A percentile compares a stretch with the other conserved stretches of the same genome.
Conservation (phyloP, 2,113 vertebrate species). For the Saimiri boliviensis region DNA sequence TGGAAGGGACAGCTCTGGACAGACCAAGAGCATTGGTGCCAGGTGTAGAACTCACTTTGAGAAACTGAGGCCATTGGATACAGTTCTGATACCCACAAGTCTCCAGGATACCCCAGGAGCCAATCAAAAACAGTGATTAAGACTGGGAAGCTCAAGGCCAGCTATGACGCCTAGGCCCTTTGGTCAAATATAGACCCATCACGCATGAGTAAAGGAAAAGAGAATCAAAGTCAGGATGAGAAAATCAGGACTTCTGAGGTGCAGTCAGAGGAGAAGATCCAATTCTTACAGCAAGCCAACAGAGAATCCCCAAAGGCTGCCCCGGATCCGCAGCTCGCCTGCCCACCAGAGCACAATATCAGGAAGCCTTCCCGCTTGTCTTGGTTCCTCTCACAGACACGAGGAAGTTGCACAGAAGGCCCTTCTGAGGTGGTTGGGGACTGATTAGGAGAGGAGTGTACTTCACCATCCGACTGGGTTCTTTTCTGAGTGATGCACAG, state of each 20-base stretch:
- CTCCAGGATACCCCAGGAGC: neutral
- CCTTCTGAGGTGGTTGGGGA: neutral
- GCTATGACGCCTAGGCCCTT: accelerated
- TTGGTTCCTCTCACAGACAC: neutral
- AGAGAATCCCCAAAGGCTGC: neutral
- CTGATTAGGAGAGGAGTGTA: neutral
- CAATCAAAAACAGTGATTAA: neutral
- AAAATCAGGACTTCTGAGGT: neutral
- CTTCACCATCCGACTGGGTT: neutral
- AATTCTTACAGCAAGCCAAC: neutral
- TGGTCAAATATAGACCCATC: accelerated
- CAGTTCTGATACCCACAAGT: neutral
- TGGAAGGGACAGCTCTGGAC: neutral
- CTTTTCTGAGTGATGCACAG: neutral
- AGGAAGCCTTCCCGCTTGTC: neutral
- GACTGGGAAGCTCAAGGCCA: neutral
- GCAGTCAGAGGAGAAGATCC: neutral
- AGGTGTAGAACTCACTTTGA: neutral
- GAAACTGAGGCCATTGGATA: neutral
- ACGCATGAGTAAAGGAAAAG: neutral
- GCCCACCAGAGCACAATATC: neutral
- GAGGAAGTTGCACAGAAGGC: neutral
- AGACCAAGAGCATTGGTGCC: neutral
- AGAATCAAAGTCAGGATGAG: neutral
- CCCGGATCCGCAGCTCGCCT: too few species aligned